Base-by-base conservation (phyloP, 2,113 vertebrate genomes). In the Cebus imitator region DNA sequence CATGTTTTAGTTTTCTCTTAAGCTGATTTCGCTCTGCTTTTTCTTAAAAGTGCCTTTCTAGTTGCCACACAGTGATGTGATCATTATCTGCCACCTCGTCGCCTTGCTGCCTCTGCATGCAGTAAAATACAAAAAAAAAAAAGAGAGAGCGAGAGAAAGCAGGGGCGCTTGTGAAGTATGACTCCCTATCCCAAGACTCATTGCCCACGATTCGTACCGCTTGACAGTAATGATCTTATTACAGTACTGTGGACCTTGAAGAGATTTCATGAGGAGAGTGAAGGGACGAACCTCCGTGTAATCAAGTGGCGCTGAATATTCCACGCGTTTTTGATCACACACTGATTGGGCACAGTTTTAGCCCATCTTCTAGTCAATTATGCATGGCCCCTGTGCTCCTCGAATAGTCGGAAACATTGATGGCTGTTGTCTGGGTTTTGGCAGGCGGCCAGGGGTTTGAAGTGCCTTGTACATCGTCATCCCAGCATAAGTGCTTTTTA, bases 151-250 rank as follows among this genome's bases (percentile, higher is more conserved):
- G 93, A 43, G 5, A 32, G 94, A 97, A 92, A 97, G 94, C 98
- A 97, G 97, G 98, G 98, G 98, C 98, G 98, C 98, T 98, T 99
- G 98, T 99, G 99, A 99, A 99, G 99, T 99, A 99, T 99, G 99
- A 99, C 98, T 98, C 98, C 98, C 98, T 98, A 98, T 98, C 98
- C 98, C 98, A 98, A 99, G 98, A 99, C 98, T 99, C 98, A 98
- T 99, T 99, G 99, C 98, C 98, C 97, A 97, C 98, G 98, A 98
- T 99, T 98, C 98, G 98, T 99, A 98, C 97, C 98, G 99, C 98
- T 98, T 99, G 99, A 98, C 99, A 99, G 99, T 99, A 99, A 99
- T 98, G 98, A 98, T 99, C 99, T 99, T 99, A 98, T 99, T 99
- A 99, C 98, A 98, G 98, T 98, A 99, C 98, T 99, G 98, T 98